A percentile compares a stretch with the other conserved stretches of the same genome.
phyloP scores from a whole-genome alignment of 2,888 invertebrate genomes.

The Peribatodes rhomboidaria region DNA sequence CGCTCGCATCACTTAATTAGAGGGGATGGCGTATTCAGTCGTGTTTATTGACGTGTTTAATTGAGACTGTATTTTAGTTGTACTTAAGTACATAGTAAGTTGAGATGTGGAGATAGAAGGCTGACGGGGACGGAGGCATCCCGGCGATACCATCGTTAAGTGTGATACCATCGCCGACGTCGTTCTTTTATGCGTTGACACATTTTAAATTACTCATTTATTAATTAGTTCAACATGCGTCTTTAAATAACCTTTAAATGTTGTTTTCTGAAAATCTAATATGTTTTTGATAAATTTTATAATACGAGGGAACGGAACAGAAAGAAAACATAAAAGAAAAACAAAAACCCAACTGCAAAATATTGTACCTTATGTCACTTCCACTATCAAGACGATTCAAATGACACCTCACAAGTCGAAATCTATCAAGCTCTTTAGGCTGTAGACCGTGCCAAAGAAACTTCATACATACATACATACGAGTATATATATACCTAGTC shows the following conservation, averaged over 20 bases:
- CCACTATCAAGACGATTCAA: too few species aligned
- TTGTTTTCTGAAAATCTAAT: not conserved
- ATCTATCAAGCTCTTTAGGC: too few species aligned
- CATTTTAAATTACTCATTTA: slow-evolving; percentile 65
- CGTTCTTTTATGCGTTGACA: slow-evolving; percentile 60
- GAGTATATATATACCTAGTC: too few species aligned
- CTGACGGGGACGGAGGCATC: slow-evolving; percentile 58
- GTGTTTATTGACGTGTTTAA: slow-evolving; percentile 65
- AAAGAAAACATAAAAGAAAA: too few species aligned
- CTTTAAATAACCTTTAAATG: slow-evolving; percentile 52
- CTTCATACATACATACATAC: too few species aligned
- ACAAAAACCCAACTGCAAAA: too few species aligned
- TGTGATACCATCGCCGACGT: slow-evolving; percentile 63
- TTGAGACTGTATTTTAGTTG: slow-evolving; percentile 68
- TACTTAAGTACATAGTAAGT: slow-evolving; percentile 60
- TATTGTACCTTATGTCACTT: too few species aligned
- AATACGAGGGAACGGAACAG: not conserved
- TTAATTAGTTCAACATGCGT: slow-evolving; percentile 64
- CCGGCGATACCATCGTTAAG: slow-evolving; percentile 64
- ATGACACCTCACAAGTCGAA: too few species aligned
- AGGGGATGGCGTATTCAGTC: slow-evolving; percentile 53
- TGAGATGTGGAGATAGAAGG: slow-evolving; percentile 64
- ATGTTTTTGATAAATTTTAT: not conserved
- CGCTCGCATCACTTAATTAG: slow-evolving; percentile 63
- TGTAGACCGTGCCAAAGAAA: too few species aligned